phyloP scores from a whole-genome alignment of 2,888 invertebrate species.

The Erannis defoliaria region DNA sequence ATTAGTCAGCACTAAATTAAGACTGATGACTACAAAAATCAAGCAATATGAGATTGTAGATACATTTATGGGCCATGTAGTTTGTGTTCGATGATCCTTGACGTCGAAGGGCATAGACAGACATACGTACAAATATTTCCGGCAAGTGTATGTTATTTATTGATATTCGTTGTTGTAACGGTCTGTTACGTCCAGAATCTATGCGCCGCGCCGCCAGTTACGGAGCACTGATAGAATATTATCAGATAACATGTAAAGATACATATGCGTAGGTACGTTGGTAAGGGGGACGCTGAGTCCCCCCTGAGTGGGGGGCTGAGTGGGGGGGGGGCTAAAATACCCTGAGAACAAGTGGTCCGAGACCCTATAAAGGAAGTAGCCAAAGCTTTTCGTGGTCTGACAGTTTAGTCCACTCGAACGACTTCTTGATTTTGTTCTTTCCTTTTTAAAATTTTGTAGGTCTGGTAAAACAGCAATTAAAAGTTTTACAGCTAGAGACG shows the following conservation, averaged over 20 bases:
- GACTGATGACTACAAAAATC: constrained; percentile 16
- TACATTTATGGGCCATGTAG: constrained; percentile 24
- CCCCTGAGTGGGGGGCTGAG: too few species aligned
- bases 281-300: too few species aligned
- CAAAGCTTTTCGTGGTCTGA: too few species aligned
- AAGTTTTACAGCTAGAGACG: too few species aligned
- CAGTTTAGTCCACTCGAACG: too few species aligned
- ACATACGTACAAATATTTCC: constrained; percentile 41
- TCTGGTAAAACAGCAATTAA: too few species aligned
- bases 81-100: constrained; percentile 40
- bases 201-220: constrained; percentile 14
- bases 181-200: constrained; percentile 33
- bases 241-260: background rate
- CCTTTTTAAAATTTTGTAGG: too few species aligned
- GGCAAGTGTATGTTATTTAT: constrained; percentile 45
- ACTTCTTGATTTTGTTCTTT: too few species aligned
- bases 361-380: too few species aligned
- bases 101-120: constrained; percentile 40
- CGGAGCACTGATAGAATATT: constrained; percentile 12
- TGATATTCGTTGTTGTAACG: constrained; percentile 32
- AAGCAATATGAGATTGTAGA: constrained; percentile 13
- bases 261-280: background rate
- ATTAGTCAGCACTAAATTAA: constrained; percentile 19
- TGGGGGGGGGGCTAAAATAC: too few species aligned
- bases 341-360: too few species aligned